Evolutionary conservation across 2,888 invertebrate genomes (phyloP).

Genomic region (Papilio gigon): DNA sequence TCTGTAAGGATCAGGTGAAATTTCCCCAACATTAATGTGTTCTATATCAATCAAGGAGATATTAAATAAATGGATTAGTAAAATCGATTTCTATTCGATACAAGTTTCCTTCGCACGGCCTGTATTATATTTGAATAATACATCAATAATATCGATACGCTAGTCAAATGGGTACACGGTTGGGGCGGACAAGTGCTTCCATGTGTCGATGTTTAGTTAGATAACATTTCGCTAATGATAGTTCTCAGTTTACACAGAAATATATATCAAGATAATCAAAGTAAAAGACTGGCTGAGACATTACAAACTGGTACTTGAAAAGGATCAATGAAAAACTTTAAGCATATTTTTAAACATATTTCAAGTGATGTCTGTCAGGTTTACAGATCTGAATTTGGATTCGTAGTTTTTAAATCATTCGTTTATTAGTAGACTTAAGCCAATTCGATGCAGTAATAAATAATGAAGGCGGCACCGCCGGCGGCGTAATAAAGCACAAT

Average conservation of each 20-base stretch:
- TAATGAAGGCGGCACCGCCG: slow-evolving; percentile 31
- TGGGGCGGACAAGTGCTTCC: slow-evolving; percentile 43
- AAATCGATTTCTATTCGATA: slow-evolving; percentile 27
- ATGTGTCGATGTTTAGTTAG: slow-evolving; percentile 30
- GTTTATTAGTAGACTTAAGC: slow-evolving; percentile 1
- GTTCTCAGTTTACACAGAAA: slow-evolving; percentile 29
- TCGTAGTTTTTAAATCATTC: neutral
- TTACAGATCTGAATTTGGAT: neutral
- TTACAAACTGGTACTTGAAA: neutral
- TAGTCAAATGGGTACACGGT: slow-evolving; percentile 41
- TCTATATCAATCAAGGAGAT: slow-evolving; percentile 2
- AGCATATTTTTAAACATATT: neutral
- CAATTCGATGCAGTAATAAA: slow-evolving; percentile 45
- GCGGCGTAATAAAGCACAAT: slow-evolving; percentile 44
- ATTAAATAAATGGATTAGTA: slow-evolving; percentile 9
- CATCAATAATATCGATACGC: slow-evolving; percentile 33
- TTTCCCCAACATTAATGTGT: neutral
- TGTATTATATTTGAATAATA: slow-evolving; percentile 36
- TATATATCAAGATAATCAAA: neutral
- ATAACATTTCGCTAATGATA: slow-evolving; percentile 29
- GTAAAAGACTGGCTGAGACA: neutral
- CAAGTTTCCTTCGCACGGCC: slow-evolving; percentile 25
- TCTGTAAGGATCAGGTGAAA: slow-evolving; percentile 4
- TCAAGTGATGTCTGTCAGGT: neutral
- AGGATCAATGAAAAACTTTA: neutral